Evolutionary conservation across 1,140 invertebrate genomes (phyloP), one percentile per base, ranked within the genome.

Genomic region (Melitaea cinxia): DNA sequence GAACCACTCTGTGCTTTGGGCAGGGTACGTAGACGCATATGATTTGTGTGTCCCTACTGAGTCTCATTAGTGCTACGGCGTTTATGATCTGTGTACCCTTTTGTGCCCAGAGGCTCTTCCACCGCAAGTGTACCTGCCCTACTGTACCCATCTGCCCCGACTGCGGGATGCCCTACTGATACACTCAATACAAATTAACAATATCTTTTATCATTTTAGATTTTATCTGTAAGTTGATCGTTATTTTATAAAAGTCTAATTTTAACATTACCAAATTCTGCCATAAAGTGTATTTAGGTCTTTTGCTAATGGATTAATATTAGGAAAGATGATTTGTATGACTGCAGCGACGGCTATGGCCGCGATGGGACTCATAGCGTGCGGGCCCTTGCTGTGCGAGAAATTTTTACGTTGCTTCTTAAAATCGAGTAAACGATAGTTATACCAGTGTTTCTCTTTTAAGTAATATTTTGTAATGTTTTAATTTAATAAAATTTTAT

Each of bases 31-130:
- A 35, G 37, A 57, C 58, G 76, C 75, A 70, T 74, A 84, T 86
- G 83, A 80, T 88, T 86, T 88, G 83, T 60, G 54, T 84, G 54
- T 81, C 83, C 4, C 23, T 88, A n/a, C 53, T 85, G 21, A 76
- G 69, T 67, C 5, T 88, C 10, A 17, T 86, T 4, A 78, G 74
- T 55, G 78, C 68, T 4, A 65, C 77, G 4, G 54, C 73, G 10
- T 30, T 85, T 0, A 28, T 87, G 3, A 14, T 76, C n/a, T 86
- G 83, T 37, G 39, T 82, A 7, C 82, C 83, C 0, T 65, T 71
- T 6, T 82, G 78, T 60, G 56, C 75, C 10, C 64, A 71, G 4
- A 67, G 59, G 0, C 54, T 83, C 1, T 72, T 77, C 15, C 52
- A 60, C 9, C 74, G 62, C 14, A 79, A 71, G 61, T 89, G 86